A percentile compares a stretch with the other conserved stretches of the same genome.
Evolutionary conservation across 1,140 invertebrate genomes (phyloP).

Genomic region (Hylyphantes graminicola): DNA sequence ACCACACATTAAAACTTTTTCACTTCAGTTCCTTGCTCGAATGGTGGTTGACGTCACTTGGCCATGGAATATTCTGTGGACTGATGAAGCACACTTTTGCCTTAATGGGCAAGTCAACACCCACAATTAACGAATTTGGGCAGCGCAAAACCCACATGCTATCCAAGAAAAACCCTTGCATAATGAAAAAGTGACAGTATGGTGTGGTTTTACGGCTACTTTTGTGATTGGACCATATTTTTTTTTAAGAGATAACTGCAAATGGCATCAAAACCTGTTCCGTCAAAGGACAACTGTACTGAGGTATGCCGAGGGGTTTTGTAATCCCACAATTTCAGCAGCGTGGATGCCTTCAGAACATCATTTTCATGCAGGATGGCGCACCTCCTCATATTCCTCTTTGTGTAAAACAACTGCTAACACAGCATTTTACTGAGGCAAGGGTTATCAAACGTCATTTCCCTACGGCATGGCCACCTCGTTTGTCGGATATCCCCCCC

Average conservation of each 20-base stretch:
- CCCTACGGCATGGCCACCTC: constrained; percentile 1
- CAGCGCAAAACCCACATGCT: not conserved
- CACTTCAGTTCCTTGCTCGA: no score
- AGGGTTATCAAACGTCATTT: constrained; percentile 1
- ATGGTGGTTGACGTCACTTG: no score
- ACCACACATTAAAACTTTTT: no score
- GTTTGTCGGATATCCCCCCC: not conserved
- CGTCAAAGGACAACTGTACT: constrained; percentile 1
- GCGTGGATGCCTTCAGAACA: constrained; percentile 2
- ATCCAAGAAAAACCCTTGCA: constrained; percentile 5
- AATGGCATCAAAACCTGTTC: not conserved
- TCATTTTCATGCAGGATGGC: constrained; percentile 19
- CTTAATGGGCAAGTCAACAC: constrained; percentile 6
- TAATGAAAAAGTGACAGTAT: constrained; percentile 3
- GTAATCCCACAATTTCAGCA: constrained; percentile 15
- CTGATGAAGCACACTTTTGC: constrained; percentile 2
- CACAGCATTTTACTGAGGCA: constrained; percentile 1
- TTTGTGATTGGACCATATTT: constrained; percentile 18
- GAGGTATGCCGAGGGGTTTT: constrained; percentile 25
- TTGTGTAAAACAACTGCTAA: constrained; percentile 1
- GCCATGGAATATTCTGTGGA: no score
- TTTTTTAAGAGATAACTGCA: constrained; percentile 1
- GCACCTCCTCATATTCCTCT: not conserved
- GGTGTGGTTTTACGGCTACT: constrained; percentile 18
- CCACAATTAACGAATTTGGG: constrained; percentile 10